Conservation (phyloP, 1,140 invertebrate species). For the Drosophila murphyi region DNA sequence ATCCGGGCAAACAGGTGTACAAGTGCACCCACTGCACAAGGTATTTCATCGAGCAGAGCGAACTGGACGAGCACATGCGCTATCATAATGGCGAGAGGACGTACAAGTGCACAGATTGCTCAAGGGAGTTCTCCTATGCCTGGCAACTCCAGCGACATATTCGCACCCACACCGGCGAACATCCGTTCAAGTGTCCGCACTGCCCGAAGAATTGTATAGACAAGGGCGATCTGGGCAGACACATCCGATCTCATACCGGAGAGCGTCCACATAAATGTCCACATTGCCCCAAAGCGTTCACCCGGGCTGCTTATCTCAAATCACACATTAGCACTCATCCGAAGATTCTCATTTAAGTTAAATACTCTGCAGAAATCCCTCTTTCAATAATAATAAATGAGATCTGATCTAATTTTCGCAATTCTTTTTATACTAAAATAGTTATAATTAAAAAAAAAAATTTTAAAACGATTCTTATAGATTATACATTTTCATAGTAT, state of each 20-base stretch:
- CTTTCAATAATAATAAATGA: too few species aligned
- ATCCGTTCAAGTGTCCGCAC: slow-evolving; percentile 33
- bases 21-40: slow-evolving; percentile 29
- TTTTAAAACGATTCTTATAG: too few species aligned
- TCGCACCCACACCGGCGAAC: slow-evolving; percentile 15
- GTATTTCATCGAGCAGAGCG: slow-evolving; percentile 18
- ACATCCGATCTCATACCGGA: slow-evolving; percentile 28
- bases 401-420: too few species aligned
- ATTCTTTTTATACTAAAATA: too few species aligned
- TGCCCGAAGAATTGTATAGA: slow-evolving; percentile 25
- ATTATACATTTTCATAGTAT: too few species aligned
- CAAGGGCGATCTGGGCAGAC: slow-evolving; percentile 23
- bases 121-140: slow-evolving; percentile 11
- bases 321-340: slow-evolving; percentile 22
- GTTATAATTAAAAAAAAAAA: too few species aligned
- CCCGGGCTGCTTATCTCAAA: slow-evolving; percentile 23
- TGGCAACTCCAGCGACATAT: slow-evolving; percentile 29
- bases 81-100: slow-evolving; percentile 23
- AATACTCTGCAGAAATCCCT: neutral
- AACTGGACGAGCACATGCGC: slow-evolving; percentile 28
- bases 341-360: neutral
- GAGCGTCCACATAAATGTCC: slow-evolving; percentile 35
- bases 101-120: slow-evolving; percentile 21
- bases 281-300: slow-evolving; percentile 29
- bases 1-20: slow-evolving; percentile 29